Evolutionary conservation across 1,140 invertebrate genomes (phyloP), one percentile per base, ranked within the genome.

Genomic region (Gerris buenoi): DNA sequence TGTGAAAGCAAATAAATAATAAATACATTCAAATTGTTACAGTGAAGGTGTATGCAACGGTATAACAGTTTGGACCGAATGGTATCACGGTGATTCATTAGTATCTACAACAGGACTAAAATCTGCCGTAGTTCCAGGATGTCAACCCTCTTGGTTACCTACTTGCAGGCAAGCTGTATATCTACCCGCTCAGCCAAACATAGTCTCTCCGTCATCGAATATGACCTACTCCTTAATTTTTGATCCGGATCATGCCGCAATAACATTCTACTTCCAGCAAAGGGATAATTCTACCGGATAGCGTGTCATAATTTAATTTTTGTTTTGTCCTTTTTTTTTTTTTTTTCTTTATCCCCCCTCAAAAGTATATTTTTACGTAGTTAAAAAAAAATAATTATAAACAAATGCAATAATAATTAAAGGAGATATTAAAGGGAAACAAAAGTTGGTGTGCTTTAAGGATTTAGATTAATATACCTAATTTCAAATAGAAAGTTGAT

Each of bases 1-100:
- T n/a, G n/a, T n/a, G n/a, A n/a, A n/a, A n/a, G n/a, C n/a, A n/a
- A n/a, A n/a, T n/a, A n/a, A n/a, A n/a, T n/a, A n/a, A n/a, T n/a
- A n/a, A n/a, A n/a, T n/a, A n/a, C n/a, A n/a, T n/a, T n/a, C n/a
- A n/a, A n/a, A n/a, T n/a, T n/a, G n/a, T n/a, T 63, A 18, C 27
- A 63, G 26, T 63, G 61, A 25, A 63, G 61, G 61, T 25, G 26
- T 23, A 18, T 26, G 22, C 23, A 63, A 63, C 18, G 61, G 61
- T 2, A 18, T 10, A 18, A 18, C 27, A 25, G 22, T 26, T 63
- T 25, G 61, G 61, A 5, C 22, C 27, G 26, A 22, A 15, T 26
- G 22, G 61, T 63, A 27, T 18, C 23, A 63, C 27, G 61, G 27
- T 25, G 22, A 25, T 63, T 18, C 22, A 27, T 63, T 63, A 18